phyloP scores from a whole-genome alignment of 1,140 invertebrate genomes.

The Littorina saxatilis region DNA sequence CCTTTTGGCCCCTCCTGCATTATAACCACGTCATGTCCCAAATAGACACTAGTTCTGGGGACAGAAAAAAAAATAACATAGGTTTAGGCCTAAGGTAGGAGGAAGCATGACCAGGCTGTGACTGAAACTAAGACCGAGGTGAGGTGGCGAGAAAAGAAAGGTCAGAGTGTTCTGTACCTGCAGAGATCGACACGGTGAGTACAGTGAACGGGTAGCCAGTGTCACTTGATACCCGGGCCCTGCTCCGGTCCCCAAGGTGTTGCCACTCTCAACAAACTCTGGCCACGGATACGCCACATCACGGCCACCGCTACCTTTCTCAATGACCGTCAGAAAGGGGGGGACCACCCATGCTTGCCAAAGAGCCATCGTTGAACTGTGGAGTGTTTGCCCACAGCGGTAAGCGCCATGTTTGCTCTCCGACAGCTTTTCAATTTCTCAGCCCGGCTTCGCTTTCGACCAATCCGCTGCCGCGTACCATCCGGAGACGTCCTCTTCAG shows the following conservation, averaged over 20 bases:
- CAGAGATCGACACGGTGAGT: too few relatives aligned
- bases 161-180: too few relatives aligned
- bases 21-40: too few relatives aligned
- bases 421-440: conserved; percentile 2
- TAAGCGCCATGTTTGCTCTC: conserved; percentile 16
- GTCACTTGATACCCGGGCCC: background rate
- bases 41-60: too few relatives aligned
- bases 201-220: too few relatives aligned
- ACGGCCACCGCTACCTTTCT: background rate
- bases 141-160: too few relatives aligned
- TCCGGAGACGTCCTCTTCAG: background rate
- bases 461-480: background rate
- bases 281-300: background rate
- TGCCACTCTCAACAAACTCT: conserved; percentile 4
- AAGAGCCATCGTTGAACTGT: background rate
- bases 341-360: conserved; percentile 22
- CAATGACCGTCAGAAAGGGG: background rate
- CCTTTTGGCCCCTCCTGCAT: too few relatives aligned
- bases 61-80: too few relatives aligned
- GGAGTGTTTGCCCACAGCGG: conserved; percentile 30
- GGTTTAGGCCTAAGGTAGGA: too few relatives aligned
- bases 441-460: background rate
- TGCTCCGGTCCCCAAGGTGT: background rate
- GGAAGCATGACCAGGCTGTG: too few relatives aligned
- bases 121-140: too few relatives aligned